A percentile compares a stretch with the other conserved stretches of the same genome.
These are phyloP conservation scores for Lochmaea crataegi DNA, from an alignment of 2,888 invertebrate species.

Conservation along the genomic window DNA sequence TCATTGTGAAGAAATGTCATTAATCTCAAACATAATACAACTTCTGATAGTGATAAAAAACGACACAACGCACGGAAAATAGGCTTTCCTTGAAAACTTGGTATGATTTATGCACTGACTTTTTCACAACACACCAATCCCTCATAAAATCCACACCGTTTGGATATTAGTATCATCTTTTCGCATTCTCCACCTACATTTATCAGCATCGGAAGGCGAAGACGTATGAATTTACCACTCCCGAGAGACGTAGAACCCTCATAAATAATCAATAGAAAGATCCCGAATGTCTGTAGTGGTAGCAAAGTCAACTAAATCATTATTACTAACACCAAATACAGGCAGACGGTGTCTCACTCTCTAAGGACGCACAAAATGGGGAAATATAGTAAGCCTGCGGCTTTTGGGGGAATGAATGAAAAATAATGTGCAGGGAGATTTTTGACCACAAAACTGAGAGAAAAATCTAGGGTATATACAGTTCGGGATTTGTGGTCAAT, in stretches of 20 bases:
- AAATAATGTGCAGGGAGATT: conserved; percentile 34
- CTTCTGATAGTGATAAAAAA: background rate
- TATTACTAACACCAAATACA: conserved; percentile 44
- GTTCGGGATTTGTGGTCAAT: conserved; percentile 27
- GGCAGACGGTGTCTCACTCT: conserved; percentile 31
- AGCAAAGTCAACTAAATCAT: conserved; percentile 43
- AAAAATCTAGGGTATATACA: conserved; percentile 27
- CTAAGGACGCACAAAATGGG: conserved; percentile 24
- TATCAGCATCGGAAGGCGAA: conserved; percentile 51
- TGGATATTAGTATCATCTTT: conserved; percentile 60
- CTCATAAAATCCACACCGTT: conserved; percentile 52
- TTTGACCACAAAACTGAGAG: conserved; percentile 23
- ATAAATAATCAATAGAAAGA: conserved; percentile 59
- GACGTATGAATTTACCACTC: conserved; percentile 59
- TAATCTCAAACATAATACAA: background rate
- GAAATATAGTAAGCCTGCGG: conserved; percentile 31
- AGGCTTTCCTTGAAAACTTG: background rate
- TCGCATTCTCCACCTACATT: conserved; percentile 54
- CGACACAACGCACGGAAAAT: background rate
- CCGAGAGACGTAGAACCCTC: conserved; percentile 54
- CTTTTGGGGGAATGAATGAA: conserved; percentile 23
- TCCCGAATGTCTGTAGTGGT: conserved; percentile 50
- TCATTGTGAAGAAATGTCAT: background rate
- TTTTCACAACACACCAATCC: conserved; percentile 40
- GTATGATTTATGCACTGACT: conserved; percentile 39